These are phyloP conservation scores for Podarcis muralis DNA, from an alignment of 2,113 vertebrate genomes.

Conservation along the genomic window DNA sequence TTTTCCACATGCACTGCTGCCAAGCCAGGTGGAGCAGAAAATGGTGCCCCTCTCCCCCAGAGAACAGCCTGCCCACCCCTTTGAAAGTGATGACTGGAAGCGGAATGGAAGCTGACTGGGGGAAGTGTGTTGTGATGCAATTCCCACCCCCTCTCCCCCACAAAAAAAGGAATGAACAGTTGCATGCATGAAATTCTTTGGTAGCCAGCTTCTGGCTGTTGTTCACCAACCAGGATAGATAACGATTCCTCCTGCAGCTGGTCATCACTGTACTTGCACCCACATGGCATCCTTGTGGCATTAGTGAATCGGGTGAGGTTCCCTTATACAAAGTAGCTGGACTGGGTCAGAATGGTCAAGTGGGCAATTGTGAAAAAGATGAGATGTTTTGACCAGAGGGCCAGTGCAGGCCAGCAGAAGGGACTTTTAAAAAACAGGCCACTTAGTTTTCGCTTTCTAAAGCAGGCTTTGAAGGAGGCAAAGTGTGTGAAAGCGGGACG, in stretches of 20 bases:
- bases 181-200: background rate
- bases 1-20: too few species aligned
- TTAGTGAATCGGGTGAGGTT: background rate
- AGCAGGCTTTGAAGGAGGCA: background rate
- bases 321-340: background rate
- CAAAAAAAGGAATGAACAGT: background rate
- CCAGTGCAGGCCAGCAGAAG: background rate
- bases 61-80: too few species aligned
- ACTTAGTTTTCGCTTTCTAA: background rate
- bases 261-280: background rate
- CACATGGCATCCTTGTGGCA: background rate
- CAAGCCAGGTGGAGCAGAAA: too few species aligned
- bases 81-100: too few species aligned
- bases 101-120: background rate
- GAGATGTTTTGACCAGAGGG: background rate
- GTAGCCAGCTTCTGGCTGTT: background rate
- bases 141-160: background rate
- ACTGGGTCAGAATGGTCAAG: background rate
- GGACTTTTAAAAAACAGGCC: background rate
- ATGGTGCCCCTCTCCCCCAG: too few species aligned
- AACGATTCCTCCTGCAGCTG: background rate
- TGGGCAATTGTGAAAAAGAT: background rate
- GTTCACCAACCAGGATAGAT: background rate
- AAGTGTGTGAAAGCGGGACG: background rate
- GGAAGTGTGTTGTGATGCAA: background rate